A percentile compares a stretch with the other conserved stretches of the same genome.
phyloP scores from a whole-genome alignment of 2,113 vertebrate genomes.

The Prionailurus viverrinus region DNA sequence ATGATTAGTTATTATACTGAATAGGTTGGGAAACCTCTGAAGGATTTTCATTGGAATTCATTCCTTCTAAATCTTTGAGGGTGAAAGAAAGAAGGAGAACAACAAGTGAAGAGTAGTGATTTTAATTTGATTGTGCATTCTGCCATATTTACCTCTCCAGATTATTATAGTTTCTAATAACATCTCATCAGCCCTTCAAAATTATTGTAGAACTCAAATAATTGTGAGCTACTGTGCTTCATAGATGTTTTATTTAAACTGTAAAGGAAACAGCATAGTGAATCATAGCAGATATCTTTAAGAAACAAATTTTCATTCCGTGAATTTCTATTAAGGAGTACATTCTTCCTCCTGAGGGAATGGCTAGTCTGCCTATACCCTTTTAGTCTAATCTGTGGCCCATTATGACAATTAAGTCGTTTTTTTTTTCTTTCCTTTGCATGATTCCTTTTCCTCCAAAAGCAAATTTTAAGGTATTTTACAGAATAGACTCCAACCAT shows the following conservation, averaged over 20 bases:
- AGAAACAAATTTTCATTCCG: not conserved
- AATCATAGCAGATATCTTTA: not conserved
- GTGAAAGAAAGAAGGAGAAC: not conserved
- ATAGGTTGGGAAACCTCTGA: not conserved
- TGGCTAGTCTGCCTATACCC: not conserved
- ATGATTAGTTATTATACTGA: not conserved
- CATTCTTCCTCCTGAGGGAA: not conserved
- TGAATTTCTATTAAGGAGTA: constrained; percentile 14
- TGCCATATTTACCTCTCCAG: not conserved
- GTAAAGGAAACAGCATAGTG: not conserved
- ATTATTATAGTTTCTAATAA: not conserved
- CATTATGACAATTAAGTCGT: not conserved
- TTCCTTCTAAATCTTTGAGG: not conserved
- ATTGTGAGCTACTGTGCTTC: not conserved
- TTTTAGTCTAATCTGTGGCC: not conserved
- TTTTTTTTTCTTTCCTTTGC: too few relatives aligned
- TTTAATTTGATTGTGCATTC: constrained; percentile 9
- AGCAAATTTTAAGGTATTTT: constrained; percentile 2
- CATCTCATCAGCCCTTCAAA: not conserved
- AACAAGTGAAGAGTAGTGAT: not conserved
- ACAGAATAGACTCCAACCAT: not conserved
- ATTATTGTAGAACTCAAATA: not conserved
- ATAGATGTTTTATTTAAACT: not conserved
- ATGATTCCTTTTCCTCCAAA: not conserved
- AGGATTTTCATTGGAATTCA: not conserved